These are phyloP conservation scores for Ramphastos sulfuratus DNA, from an alignment of 2,113 vertebrate species.

Conservation along the genomic window DNA sequence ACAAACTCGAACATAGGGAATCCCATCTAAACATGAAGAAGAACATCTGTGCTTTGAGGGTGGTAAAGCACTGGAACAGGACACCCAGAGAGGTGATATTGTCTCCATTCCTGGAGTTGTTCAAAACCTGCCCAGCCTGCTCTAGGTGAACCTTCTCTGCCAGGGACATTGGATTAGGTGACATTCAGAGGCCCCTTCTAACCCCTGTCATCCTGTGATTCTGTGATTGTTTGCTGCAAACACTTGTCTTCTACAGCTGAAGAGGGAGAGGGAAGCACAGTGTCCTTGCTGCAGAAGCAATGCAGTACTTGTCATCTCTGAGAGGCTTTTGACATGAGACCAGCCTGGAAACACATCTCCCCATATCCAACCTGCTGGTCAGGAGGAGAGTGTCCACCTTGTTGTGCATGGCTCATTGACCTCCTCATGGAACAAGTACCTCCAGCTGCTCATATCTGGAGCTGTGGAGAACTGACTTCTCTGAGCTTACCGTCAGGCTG, in stretches of 20 bases:
- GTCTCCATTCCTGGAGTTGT: no score
- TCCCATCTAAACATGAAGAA: no score
- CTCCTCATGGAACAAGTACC: background rate
- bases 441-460: background rate
- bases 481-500: background rate
- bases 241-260: background rate
- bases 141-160: no score
- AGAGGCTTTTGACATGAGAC: background rate
- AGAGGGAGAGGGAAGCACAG: background rate
- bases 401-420: fast-evolving
- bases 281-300: background rate
- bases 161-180: no score
- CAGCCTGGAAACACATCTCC: background rate
- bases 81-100: no score
- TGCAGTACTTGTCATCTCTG: background rate
- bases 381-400: background rate
- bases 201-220: no score
- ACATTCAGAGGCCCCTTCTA: no score
- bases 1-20: no score
- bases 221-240: background rate
- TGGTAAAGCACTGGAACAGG: no score
- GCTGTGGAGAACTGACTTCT: background rate
- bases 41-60: no score
- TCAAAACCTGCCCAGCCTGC: no score
- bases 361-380: background rate